Percentiles rank a stretch among this genome's conserved stretches.
Conservation (phyloP, 2,113 vertebrate genomes). For the Cyanoramphus novaezelandiae region DNA sequence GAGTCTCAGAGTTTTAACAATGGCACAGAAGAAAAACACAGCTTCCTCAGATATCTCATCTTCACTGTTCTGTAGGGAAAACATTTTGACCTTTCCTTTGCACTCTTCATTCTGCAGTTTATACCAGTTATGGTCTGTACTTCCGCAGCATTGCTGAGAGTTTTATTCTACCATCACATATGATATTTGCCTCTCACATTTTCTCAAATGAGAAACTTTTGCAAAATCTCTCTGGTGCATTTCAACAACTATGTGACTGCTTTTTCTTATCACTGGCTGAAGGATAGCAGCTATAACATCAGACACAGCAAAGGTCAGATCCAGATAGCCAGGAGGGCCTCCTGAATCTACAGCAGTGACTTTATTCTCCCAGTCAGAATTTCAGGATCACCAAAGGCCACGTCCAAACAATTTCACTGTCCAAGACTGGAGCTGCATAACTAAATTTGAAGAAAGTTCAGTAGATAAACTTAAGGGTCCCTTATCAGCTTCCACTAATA, state of each 20-base stretch:
- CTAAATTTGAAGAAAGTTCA: not conserved
- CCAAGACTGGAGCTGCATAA: not conserved
- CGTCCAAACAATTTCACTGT: not conserved
- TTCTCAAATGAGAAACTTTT: not conserved
- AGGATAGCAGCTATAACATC: not conserved
- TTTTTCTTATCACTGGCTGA: not conserved
- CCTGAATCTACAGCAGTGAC: not conserved
- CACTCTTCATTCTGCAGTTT: not conserved
- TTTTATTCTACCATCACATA: not conserved
- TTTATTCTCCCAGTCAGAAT: conserved; percentile 16
- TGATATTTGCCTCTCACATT: not conserved
- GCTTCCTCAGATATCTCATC: not conserved
- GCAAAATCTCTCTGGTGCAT: not conserved
- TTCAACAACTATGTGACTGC: not conserved
- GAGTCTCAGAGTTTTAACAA: not conserved
- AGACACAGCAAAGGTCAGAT: not conserved
- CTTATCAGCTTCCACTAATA: not conserved
- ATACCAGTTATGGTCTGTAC: not conserved
- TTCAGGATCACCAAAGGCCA: conserved; percentile 17
- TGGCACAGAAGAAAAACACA: not conserved
- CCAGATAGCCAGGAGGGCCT: not conserved
- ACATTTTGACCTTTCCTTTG: conserved; percentile 17
- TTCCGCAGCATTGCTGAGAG: not conserved
- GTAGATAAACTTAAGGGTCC: not conserved
- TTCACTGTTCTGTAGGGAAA: not conserved